Percentiles rank a stretch among this genome's conserved stretches.
These are phyloP conservation scores for Embidobia sp. DNA, from an alignment of 2,888 invertebrate species.

Conservation along the genomic window DNA sequence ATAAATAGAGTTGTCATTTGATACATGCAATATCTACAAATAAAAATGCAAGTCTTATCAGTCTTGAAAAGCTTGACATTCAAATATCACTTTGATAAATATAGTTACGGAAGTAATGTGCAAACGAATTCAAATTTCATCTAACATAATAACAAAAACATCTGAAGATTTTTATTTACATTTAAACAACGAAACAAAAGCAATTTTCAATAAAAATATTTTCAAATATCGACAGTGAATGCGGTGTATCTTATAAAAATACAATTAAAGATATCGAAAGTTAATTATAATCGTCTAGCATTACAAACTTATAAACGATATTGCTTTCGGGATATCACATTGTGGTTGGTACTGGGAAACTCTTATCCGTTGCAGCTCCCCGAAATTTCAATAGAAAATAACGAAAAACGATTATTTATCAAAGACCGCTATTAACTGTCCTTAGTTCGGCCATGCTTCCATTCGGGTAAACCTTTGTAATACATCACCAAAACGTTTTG, in stretches of 20 bases:
- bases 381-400: constrained; percentile 56
- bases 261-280: neutral
- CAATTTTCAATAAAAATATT: neutral
- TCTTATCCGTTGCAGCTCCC: constrained; percentile 43
- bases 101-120: constrained; percentile 10
- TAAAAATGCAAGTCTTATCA: constrained; percentile 4
- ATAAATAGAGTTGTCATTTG: too few species aligned
- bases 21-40: too few species aligned
- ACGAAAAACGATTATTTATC: constrained; percentile 63
- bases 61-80: constrained; percentile 24
- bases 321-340: constrained; percentile 34
- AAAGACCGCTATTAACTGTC: constrained; percentile 53
- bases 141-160: neutral
- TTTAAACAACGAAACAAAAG: neutral
- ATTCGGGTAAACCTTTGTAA: constrained; percentile 28
- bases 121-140: constrained; percentile 9
- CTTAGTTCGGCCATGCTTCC: constrained; percentile 19
- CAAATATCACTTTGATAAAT: constrained; percentile 22
- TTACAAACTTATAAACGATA: constrained; percentile 39
- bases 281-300: constrained; percentile 25
- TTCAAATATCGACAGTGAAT: too few species aligned
- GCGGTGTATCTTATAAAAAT: neutral
- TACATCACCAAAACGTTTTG: constrained; percentile 24
- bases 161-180: neutral
- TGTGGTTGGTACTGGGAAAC: constrained; percentile 40